Percentiles rank a stretch among this genome's conserved stretches.
Conservation (phyloP, 2,113 vertebrate genomes). For the Puffinus mauretanicus region DNA sequence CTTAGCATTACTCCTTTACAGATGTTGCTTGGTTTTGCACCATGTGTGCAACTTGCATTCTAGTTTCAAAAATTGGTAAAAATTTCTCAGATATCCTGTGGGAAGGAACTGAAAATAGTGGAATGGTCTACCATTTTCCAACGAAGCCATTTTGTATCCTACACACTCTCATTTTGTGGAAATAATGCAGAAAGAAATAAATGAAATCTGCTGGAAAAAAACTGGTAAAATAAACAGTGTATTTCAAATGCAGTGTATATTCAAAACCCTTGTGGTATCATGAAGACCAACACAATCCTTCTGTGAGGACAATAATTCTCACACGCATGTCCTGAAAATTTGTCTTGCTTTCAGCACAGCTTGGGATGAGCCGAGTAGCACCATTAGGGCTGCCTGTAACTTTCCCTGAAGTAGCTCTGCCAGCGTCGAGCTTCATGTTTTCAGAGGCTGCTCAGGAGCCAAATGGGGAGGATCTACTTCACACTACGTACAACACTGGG, state of each 20-base stretch:
- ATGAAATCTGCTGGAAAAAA: neutral
- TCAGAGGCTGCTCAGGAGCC: neutral
- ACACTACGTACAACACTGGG: rapidly evolving
- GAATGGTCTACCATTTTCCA: neutral
- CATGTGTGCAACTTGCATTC: neutral
- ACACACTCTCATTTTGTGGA: neutral
- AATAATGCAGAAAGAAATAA: neutral
- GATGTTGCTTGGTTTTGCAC: neutral
- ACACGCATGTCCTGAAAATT: rapidly evolving
- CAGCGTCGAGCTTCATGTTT: neutral
- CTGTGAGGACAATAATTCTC: neutral
- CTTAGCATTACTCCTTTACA: neutral
- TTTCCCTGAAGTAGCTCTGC: neutral
- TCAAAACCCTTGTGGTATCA: neutral
- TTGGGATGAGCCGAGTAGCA: neutral
- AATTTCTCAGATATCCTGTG: neutral
- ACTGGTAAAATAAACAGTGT: neutral
- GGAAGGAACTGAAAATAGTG: neutral
- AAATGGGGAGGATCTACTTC: neutral
- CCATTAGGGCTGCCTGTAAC: neutral
- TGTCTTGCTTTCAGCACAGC: neutral
- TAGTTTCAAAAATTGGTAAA: neutral
- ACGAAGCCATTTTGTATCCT: neutral
- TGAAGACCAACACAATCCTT: neutral
- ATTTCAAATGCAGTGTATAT: neutral